These are phyloP conservation scores for Oceanites oceanicus DNA, from an alignment of 2,113 vertebrate species.

Conservation along the genomic window DNA sequence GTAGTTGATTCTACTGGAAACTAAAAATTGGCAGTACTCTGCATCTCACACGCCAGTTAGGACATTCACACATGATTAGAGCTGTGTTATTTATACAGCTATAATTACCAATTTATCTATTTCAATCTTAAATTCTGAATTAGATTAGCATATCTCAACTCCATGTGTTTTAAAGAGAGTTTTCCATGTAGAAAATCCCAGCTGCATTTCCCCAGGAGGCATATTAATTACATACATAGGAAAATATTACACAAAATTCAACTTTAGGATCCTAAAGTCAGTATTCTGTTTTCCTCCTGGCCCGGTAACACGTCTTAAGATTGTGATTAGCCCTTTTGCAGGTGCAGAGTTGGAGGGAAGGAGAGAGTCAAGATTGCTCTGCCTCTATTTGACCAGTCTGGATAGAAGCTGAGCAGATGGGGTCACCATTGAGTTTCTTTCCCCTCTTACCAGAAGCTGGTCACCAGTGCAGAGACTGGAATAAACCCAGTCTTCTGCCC, in stretches of 20 bases:
- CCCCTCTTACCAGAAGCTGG: not conserved
- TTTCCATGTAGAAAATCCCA: not conserved
- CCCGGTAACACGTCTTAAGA: not conserved
- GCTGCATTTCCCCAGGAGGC: not conserved
- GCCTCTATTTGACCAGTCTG: not conserved
- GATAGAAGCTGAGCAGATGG: not conserved
- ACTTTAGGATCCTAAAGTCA: not conserved
- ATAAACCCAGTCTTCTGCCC: not conserved
- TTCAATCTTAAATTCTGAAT: not conserved
- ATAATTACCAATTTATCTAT: slow-evolving; percentile 15
- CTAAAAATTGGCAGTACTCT: not conserved
- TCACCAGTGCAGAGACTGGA: not conserved
- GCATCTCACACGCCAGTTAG: not conserved
- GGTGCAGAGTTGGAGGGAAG: not conserved
- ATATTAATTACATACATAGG: not conserved
- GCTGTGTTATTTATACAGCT: not conserved
- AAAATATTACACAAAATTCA: not conserved
- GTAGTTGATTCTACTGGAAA: not conserved
- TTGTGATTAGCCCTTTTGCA: not conserved
- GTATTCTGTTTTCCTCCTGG: not conserved
- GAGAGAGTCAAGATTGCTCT: not conserved
- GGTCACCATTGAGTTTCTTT: not conserved
- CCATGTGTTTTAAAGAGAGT: not conserved
- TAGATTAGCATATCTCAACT: not conserved
- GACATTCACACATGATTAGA: not conserved